phyloP scores from a whole-genome alignment of 2,888 invertebrate species.

The Litoditis marina region DNA sequence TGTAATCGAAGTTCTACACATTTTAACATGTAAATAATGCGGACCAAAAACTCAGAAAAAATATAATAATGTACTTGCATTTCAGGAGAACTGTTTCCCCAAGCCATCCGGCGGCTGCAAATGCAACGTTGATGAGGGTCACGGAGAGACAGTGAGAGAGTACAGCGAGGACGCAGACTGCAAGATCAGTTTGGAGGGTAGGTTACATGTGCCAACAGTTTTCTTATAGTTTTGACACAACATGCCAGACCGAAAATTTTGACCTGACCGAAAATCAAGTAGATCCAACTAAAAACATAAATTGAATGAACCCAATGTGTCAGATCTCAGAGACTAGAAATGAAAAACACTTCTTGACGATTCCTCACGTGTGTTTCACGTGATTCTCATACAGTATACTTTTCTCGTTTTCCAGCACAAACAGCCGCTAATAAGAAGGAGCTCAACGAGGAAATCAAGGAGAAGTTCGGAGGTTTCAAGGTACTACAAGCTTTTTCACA shows the following conservation, averaged over 20 bases:
- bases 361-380: too few species aligned
- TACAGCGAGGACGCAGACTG: slow-evolving; percentile 37
- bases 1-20: too few species aligned
- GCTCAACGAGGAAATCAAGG: slow-evolving; percentile 55
- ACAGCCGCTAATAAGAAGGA: slow-evolving; percentile 57
- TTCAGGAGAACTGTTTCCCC: slow-evolving; percentile 50
- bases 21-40: too few species aligned
- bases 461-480: slow-evolving; percentile 53
- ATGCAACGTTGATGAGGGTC: slow-evolving; percentile 45
- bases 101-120: slow-evolving; percentile 50
- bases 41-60: too few species aligned
- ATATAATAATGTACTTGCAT: too few species aligned
- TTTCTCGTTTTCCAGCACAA: slow-evolving; percentile 23
- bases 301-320: too few species aligned
- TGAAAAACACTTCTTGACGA: too few species aligned
- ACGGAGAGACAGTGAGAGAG: slow-evolving; percentile 42
- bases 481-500: neutral
- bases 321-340: too few species aligned
- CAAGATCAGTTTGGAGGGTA: slow-evolving; percentile 36
- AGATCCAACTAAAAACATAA: too few species aligned
- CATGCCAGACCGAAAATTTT: too few species aligned
- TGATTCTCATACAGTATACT: too few species aligned
- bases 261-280: neutral
- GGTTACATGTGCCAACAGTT: neutral
- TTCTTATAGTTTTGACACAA: too few species aligned